Percentiles rank a stretch among this genome's conserved stretches.
phyloP scores from a whole-genome alignment of 2,888 invertebrate genomes.

The Entomobrya proxima region DNA sequence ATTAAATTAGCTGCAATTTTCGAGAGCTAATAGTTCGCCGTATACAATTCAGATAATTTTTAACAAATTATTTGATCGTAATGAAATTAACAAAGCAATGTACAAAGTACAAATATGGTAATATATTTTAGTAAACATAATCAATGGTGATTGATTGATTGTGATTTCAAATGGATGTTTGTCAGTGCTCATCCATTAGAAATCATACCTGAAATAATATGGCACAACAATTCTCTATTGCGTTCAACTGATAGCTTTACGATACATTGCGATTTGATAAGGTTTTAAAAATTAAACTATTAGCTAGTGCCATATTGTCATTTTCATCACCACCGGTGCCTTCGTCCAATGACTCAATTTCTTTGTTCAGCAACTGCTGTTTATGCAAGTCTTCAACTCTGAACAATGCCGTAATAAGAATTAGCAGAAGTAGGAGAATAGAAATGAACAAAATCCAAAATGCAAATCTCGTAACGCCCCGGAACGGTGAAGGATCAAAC shows the following conservation, averaged over 20 bases:
- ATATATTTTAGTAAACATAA: too few species aligned
- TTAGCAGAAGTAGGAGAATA: conserved; percentile 48
- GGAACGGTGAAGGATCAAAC: conserved; percentile 63
- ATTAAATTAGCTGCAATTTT: too few species aligned
- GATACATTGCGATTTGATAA: neutral
- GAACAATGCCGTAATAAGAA: conserved; percentile 50
- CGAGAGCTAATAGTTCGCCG: too few species aligned
- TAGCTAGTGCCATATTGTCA: neutral
- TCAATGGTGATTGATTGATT: too few species aligned
- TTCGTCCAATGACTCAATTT: neutral
- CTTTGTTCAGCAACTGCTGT: neutral
- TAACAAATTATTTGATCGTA: too few species aligned
- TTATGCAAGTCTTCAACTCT: conserved; percentile 50
- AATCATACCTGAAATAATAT: too few species aligned
- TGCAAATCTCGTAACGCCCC: conserved; percentile 58
- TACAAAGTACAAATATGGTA: too few species aligned
- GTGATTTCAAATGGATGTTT: too few species aligned
- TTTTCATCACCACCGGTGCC: neutral
- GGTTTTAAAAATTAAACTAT: conserved; percentile 43
- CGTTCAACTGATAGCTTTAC: neutral
- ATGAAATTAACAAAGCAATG: too few species aligned
- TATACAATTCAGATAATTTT: too few species aligned
- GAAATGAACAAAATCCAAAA: conserved; percentile 65
- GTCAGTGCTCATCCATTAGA: too few species aligned
- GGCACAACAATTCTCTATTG: too few species aligned